Base-by-base conservation (phyloP, 2,113 vertebrate species). In the Podiceps cristatus region DNA sequence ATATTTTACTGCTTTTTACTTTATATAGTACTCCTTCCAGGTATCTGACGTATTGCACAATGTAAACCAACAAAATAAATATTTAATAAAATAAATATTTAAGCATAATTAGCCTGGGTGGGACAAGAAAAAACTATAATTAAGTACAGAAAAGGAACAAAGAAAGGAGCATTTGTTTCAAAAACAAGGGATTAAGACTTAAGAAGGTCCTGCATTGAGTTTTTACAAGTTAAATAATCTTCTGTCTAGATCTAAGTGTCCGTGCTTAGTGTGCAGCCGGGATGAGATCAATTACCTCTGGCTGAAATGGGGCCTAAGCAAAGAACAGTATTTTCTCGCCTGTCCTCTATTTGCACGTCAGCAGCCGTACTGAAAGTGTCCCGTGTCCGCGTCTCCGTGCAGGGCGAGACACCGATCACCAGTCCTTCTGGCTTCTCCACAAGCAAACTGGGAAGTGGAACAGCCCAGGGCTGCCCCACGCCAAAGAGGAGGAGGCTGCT, bases 1-100 rank as follows among this genome's bases (percentile, higher is more conserved):
- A 45, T 40, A 62, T 53, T 82, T 79, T 64, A 23, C 29, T 15
- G 22, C 1, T 2, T 35, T 90, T 92, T 73, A 69, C 83, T 92
- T 93, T 79, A n/a, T 66, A 23, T 31, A 37, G 11, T 25, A 56
- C 7, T 69, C 8, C 31, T 93, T 78, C 18, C 23, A 87, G 16
- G 5, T 60, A 58, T 73, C 40, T 92, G 22, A 29, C 12, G 59
- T 42, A 72, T 3, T 73, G 13, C 53, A 60, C 24, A 73, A 60
- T 24, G 28, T 35, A 93, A 91, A 72, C 24, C 44, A 72, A 37
- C 73, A 76, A 79, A 88, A 67, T 17, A 77, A 67, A 81, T 52
- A 79, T 42, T 86, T 62, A 33, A 28, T n/a, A 55, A 91, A 84
- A 88, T 66, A 66, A 84, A 77, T 74, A 89, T 67, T 87, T 95